Base-by-base conservation (phyloP, 2,888 invertebrate genomes). In the Agrilus mali region DNA sequence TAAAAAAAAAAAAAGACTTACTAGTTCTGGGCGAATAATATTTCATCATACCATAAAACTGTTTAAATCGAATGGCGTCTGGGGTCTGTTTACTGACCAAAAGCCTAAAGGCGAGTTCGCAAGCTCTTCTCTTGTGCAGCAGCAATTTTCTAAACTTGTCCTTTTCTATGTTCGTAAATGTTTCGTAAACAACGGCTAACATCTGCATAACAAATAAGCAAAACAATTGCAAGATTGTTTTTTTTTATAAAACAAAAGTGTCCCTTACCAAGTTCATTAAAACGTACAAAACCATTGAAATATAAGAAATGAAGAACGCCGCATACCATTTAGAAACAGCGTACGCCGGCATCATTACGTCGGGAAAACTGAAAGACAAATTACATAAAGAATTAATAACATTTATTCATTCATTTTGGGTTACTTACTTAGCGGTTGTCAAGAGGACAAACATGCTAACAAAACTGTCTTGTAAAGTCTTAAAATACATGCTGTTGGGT, bases 311-410 rank as follows among this genome's bases (percentile, higher is more conserved):
- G 68, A 90, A 90, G 69, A 88, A 90, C 45, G 86, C 68, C n/a
- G 85, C 82, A 58, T 83, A 83, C 81, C 83, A 86, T 60, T 81
- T 82, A 33, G 80, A 83, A 55, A 75, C 74, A 17, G 83, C 79
- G 63, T 88, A 90, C 0, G 88, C 82, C 5, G 86, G 87, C 89
- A 90, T 89, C 90, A 90, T 90, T 15, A 92, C 87, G 64, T 90
- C 90, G 3, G 90, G 90, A 68, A 83, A 90, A 67, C 88, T 89
- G 65, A 40, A 72, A 69, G 50, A 45, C 43, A 43, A 46, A 48
- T 20, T 27, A n/a, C 37, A 15, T 12, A 22, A 10, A 16, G 15
- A 14, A 35, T 16, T 33, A 14, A 36, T n/a, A 65, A 85, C 86
- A 65, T 34, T 69, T 66, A 47, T 47, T 47, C 36, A 45, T n/a